Base-by-base conservation (phyloP, 2,797 vertebrate genomes). In the Mallotus villosus region DNA sequence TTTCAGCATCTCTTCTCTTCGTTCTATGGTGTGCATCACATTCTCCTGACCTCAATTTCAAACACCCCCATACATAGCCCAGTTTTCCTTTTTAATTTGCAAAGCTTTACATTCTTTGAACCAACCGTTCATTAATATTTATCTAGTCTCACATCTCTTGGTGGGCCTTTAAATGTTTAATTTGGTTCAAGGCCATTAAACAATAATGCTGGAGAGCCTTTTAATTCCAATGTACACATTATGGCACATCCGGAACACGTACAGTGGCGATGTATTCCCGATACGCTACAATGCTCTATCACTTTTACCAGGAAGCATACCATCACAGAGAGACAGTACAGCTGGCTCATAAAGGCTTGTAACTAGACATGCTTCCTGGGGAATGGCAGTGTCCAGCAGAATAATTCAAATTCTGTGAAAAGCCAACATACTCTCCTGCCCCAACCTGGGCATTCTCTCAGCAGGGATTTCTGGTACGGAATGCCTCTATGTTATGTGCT, bases 101-200 rank as follows among this genome's bases (percentile, higher is more conserved):
- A 4, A 2, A 25, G 51, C 19, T 55, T 55, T 55, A 17, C 16
- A 55, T 67, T 64, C 46, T 22, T 63, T 68, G 61, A 69, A 63
- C 49, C 59, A 25, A 61, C 9, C 61, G 5, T 55, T 51, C 46
- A 74, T 74, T 37, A 57, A 69, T 69, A 74, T 69, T 55, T 3
- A 69, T 64, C 53, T 16, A 2, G 16, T 24, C 63, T 68, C 27
- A 34, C n/a, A 27, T 57, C 8, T 27, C 51, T 74, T 21, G 21
- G 46, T 24, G 63, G 59, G 37, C 21, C 17, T 68, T 4, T 61
- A 53, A 67, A 68, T 63, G 24, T 74, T 69, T 68, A 7, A 74
- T 68, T 27, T 34, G 27, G n/a, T 68, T 62, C 53, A 22, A 9
- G 46, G 37, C 25, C 25, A 61, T 49, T 61, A 67, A 67, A 59